Base-by-base conservation (phyloP, 2,888 invertebrate species). In the Pristionchus japonicus region DNA sequence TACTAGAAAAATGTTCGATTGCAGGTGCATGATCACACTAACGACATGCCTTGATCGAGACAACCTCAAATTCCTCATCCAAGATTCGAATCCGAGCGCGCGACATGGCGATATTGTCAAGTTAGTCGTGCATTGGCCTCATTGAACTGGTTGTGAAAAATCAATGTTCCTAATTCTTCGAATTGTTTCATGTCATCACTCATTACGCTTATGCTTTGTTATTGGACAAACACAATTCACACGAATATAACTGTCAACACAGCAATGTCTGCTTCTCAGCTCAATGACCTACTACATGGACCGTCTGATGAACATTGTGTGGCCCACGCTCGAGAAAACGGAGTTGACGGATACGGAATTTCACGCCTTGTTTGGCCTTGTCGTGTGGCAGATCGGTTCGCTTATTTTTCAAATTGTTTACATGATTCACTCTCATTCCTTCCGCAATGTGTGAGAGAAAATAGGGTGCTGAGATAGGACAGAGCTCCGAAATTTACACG, bases 1-100 rank as follows among this genome's bases (percentile, higher is more conserved):
- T 15, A 57, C 23, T 57, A 57, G n/a, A n/a, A n/a, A n/a, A 57
- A 57, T 2, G 37, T 37, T 4, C 3, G 13, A 23, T 43, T 23
- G 34, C 77, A 77, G 77, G 1, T 77, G 27, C 27, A 77, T 77
- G 77, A 1, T 47, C 1, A 77, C 77, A 1, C 77, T 77, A 0
- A 77, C 77, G 37, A 77, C 77, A 17, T 43, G 43, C 13, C 27
- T 77, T 27, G 43, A 77, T 43, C 77, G 77, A 0, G 77, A 77
- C 13, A 77, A 77, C 13, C n/a, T 77, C 15, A 77, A 77, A 20
- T 77, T 77, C 37, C 77, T 77, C 77, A 77, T 77, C 13, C 77
- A 77, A 43, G 77, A 77, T n/a, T 43, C 40, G 20, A 77, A 77
- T 47, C 43, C 43, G n/a, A 43, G 43, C 27, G 27, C 40, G 6